Evolutionary conservation across 1,140 invertebrate genomes (phyloP).

Genomic region (Drosophila bocki): DNA sequence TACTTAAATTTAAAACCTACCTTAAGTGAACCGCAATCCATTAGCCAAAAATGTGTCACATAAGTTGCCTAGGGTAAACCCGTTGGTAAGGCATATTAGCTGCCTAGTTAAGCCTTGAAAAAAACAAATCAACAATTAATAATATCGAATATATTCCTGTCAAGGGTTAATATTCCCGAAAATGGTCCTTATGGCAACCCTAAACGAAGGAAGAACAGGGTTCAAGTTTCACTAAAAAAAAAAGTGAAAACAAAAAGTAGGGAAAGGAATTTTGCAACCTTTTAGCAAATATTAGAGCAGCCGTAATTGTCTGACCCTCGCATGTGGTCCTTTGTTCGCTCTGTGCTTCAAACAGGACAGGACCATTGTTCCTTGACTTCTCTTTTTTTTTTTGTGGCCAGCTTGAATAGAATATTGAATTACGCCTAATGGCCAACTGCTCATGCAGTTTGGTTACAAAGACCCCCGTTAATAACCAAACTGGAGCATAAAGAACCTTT

Average conservation of each 20-base stretch:
- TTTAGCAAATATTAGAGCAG: conserved; percentile 32
- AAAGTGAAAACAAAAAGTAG: conserved; percentile 23
- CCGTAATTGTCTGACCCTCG: conserved; percentile 42
- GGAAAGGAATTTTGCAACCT: conserved; percentile 34
- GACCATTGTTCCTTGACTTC: conserved; percentile 15
- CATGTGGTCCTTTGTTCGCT: conserved; percentile 25
- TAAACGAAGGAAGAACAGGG: conserved; percentile 7
- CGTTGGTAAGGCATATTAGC: not conserved
- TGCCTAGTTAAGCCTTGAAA: conserved; percentile 1
- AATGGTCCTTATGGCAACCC: conserved; percentile 29
- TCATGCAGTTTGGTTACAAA: conserved; percentile 51
- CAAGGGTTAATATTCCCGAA: conserved; percentile 60
- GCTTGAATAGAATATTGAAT: conserved; percentile 77
- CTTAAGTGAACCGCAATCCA: not conserved
- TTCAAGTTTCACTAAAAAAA: conserved; percentile 19
- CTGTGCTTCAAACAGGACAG: conserved; percentile 6
- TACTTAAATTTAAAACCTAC: not conserved
- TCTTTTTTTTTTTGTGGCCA: conserved; percentile 12
- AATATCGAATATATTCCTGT: conserved; percentile 27
- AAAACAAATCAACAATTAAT: not conserved
- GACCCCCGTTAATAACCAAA: conserved; percentile 34
- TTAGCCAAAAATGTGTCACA: conserved; percentile 1
- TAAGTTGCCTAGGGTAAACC: not conserved
- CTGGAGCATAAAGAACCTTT: conserved; percentile 22
- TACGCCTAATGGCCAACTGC: conserved; percentile 68